Evolutionary conservation across 2,888 invertebrate species (phyloP), one percentile per base, ranked within the genome.

Genomic region (Dyspetes luteomarginatus): DNA sequence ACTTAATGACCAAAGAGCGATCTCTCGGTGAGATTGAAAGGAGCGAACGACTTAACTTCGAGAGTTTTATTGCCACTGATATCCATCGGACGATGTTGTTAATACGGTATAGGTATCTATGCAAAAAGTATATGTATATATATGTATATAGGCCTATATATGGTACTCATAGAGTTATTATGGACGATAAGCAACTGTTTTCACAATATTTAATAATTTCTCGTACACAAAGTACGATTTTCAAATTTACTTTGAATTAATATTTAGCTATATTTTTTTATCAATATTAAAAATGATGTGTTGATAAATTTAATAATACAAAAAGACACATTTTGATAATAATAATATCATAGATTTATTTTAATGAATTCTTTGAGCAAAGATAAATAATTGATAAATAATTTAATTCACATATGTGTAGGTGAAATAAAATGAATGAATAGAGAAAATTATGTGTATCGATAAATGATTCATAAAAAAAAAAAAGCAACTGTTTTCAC

Each of bases 1-100:
- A 75, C 80, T 83, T 82, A 83, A 83, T 82, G 83, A 83, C 82
- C 77, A 55, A 9, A 56, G 73, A 73, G 68, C 79, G 83, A 83
- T 83, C 79, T 71, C 71, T 75, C 76, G 82, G 79, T 58, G 55
- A 83, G 83, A 83, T 83, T 78, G 78, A 82, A 78, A 64, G 77
- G 62, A 73, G 71, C 62, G 71, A 80, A 82, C 83, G 76, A 83
- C 83, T 82, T 58, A 73, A 83, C 83, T 82, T 67, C 36, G 58
- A 83, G 80, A 83, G 75, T 83, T 81, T 77, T 82, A 83, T 82
- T 80, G 78, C 80, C 72, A 30, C 81, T 73, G 81, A 81, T 81
- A 81, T 56, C 55, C 72, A 81, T 81, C 80, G 72, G 52, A 81
- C 80, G 71, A 73, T 7, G 80, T 50, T 67, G 60, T 67, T 65